Evolutionary conservation across 2,113 vertebrate species (phyloP).

Genomic region (Notechis scutatus): DNA sequence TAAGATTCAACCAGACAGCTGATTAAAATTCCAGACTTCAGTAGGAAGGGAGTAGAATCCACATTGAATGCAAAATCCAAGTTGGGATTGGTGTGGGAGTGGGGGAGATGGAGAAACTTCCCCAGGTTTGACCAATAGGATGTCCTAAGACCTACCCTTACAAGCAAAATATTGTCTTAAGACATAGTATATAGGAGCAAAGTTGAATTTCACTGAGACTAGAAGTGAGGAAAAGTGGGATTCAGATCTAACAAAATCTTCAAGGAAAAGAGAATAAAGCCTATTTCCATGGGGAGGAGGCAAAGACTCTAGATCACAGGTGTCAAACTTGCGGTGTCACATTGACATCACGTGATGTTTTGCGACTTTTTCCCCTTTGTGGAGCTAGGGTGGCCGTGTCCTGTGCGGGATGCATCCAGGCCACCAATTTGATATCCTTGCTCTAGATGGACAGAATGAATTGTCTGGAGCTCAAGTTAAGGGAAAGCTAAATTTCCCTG

Average conservation of each 20-base stretch:
- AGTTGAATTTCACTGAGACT: not conserved
- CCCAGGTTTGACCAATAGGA: not conserved
- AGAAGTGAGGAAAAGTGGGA: not conserved
- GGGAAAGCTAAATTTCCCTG: not conserved
- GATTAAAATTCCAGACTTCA: not conserved
- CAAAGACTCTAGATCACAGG: not conserved
- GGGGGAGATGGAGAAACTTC: not conserved
- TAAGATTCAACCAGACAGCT: not conserved
- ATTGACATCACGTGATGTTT: no score
- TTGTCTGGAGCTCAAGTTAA: not conserved
- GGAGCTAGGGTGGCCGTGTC: no score
- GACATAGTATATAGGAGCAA: not conserved
- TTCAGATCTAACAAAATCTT: not conserved
- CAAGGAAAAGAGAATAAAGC: not conserved
- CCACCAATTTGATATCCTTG: no score
- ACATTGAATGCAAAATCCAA: not conserved
- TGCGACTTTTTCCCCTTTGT: no score
- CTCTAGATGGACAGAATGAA: not conserved
- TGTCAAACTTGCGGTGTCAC: no score
- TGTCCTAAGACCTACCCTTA: not conserved
- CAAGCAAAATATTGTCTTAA: not conserved
- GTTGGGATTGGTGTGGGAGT: not conserved
- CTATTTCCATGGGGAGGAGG: not conserved
- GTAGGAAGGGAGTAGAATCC: not conserved
- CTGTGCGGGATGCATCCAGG: fast-evolving